A percentile compares a stretch with the other conserved stretches of the same genome.
Evolutionary conservation across 2,113 vertebrate genomes (phyloP).

Genomic region (Ranitomeya imitator): DNA sequence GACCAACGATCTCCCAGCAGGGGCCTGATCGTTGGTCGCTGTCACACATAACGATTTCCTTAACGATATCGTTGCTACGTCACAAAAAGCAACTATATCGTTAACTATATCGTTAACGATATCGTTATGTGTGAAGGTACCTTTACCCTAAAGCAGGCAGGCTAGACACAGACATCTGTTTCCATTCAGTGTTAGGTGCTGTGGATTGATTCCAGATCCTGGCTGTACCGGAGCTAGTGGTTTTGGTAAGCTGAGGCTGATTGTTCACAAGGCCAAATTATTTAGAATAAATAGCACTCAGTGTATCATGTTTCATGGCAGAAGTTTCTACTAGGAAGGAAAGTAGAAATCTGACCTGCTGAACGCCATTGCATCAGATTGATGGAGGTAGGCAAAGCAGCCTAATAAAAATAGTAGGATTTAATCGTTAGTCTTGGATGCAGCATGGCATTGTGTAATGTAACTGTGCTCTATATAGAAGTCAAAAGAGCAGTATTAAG

Average conservation of each 20-base stretch:
- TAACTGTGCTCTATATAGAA: background rate
- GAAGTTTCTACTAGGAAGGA: background rate
- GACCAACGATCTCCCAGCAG: too few relatives aligned
- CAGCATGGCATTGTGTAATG: background rate
- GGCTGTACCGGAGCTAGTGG: slow-evolving; percentile 23
- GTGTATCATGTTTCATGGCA: slow-evolving; percentile 6
- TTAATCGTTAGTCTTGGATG: background rate
- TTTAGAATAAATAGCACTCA: slow-evolving; percentile 28
- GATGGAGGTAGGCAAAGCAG: background rate
- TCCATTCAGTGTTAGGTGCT: slow-evolving; percentile 16
- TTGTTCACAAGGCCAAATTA: slow-evolving; percentile 35
- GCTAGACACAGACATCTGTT: slow-evolving; percentile 37
- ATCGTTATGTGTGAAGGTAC: too few relatives aligned
- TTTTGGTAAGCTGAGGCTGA: slow-evolving; percentile 23
- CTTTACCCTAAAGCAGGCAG: slow-evolving; percentile 23
- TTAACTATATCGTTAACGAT: too few relatives aligned
- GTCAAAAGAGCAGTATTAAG: background rate
- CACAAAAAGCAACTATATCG: too few relatives aligned
- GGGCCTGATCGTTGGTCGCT: too few relatives aligned
- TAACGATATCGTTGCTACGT: too few relatives aligned
- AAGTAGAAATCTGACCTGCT: slow-evolving; percentile 1
- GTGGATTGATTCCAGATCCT: slow-evolving; percentile 36
- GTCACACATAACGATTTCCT: too few relatives aligned
- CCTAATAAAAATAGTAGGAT: background rate
- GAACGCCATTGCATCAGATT: background rate